Conservation (phyloP, 2,797 vertebrate genomes). For the Micropoecilia bifurca region DNA sequence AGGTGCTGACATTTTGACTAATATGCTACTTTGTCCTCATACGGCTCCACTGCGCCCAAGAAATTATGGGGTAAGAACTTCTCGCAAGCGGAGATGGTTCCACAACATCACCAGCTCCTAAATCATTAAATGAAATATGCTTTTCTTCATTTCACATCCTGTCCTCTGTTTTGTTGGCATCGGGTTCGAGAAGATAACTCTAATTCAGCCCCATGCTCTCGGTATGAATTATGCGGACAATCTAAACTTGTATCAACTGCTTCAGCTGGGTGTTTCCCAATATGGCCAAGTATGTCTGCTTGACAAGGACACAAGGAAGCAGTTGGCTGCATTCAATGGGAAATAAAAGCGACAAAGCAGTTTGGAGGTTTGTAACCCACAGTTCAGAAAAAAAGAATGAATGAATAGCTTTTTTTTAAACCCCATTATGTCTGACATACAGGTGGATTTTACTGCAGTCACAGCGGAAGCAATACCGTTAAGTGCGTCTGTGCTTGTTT, state of each 20-base stretch:
- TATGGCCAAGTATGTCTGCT: not conserved
- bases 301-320: not conserved
- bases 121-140: conserved; percentile 35
- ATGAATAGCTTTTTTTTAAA: conserved; percentile 26
- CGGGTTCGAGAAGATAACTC: not conserved
- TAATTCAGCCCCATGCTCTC: not conserved
- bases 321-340: not conserved
- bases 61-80: conserved; percentile 16
- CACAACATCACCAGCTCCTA: conserved; percentile 15
- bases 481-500: conserved; percentile 38
- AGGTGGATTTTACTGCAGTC: conserved; percentile 30
- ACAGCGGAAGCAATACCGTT: conserved; percentile 31
- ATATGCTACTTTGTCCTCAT: conserved; percentile 56
- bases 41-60: conserved; percentile 27
- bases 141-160: conserved; percentile 43
- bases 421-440: conserved; percentile 17
- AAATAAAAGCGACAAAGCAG: conserved; percentile 25
- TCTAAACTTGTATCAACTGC: conserved; percentile 13
- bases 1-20: conserved; percentile 76
- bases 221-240: conserved; percentile 2
- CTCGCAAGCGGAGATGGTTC: conserved; percentile 27
- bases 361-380: conserved; percentile 1
- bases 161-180: not conserved
- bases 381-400: not conserved
- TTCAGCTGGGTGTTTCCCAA: conserved; percentile 16